These are phyloP conservation scores for Caenorhabditis sulstoni DNA, from an alignment of 2,888 invertebrate species.

Conservation along the genomic window DNA sequence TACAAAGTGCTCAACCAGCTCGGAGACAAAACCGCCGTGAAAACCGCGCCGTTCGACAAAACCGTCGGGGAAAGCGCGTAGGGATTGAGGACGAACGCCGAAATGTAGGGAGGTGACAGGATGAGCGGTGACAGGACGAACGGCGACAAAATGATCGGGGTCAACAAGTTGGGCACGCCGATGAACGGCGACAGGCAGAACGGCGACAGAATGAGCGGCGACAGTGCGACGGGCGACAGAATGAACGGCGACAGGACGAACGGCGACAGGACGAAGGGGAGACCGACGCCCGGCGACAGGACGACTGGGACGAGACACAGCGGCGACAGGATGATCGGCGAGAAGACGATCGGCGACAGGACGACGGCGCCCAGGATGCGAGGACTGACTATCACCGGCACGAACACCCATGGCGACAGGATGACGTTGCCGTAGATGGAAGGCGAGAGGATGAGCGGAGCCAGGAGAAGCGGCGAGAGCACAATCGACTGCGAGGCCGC, in stretches of 20 bases:
- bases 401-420: conserved; percentile 64
- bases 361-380: conserved; percentile 63
- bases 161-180: conserved; percentile 42
- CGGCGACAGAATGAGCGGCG: conserved; percentile 61
- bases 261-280: conserved; percentile 57
- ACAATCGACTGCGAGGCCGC: conserved; percentile 65
- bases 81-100: conserved; percentile 59
- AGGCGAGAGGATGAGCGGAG: conserved; percentile 60
- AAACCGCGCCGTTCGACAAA: conserved; percentile 57
- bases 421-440: conserved; percentile 64
- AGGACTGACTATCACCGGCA: conserved; percentile 66
- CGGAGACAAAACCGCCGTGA: conserved; percentile 63
- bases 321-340: conserved; percentile 58
- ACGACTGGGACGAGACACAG: conserved; percentile 64
- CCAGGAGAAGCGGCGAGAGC: conserved; percentile 63
- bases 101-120: conserved; percentile 55
- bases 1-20: conserved; percentile 56
- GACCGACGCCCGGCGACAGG: conserved; percentile 61
- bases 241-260: conserved; percentile 63
- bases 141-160: conserved; percentile 65
- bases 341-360: conserved; percentile 54
- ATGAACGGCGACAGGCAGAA: conserved; percentile 64
- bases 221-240: conserved; percentile 57
- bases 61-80: conserved; percentile 65
- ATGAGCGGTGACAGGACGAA: conserved; percentile 66